phyloP scores from a whole-genome alignment of 2,888 invertebrate species.

The Meganola albula region DNA sequence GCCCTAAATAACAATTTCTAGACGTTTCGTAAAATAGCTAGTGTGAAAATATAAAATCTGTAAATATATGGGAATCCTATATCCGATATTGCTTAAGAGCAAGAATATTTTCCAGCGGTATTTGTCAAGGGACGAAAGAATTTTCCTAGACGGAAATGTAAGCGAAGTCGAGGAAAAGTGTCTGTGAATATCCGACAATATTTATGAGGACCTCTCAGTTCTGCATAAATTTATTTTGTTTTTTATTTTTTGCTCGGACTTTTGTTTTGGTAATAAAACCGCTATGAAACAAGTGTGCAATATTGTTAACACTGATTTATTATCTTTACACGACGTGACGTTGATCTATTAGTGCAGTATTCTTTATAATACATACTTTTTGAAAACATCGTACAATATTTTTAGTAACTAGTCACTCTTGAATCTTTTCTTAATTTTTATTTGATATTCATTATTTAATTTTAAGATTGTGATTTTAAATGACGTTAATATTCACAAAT shows the following conservation, averaged over 20 bases:
- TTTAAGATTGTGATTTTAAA: too few species aligned
- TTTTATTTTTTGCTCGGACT: slow-evolving; percentile 14
- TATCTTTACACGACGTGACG: too few species aligned
- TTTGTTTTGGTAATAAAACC: slow-evolving; percentile 21
- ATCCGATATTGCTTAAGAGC: slow-evolving; percentile 14
- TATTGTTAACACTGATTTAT: too few species aligned
- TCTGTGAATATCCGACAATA: slow-evolving; percentile 27
- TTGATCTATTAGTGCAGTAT: too few species aligned
- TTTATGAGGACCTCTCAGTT: slow-evolving; percentile 17
- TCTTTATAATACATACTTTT: too few species aligned
- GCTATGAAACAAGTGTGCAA: neutral
- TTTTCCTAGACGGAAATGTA: slow-evolving; percentile 22
- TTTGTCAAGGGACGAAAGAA: slow-evolving; percentile 28
- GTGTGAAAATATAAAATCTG: slow-evolving; percentile 35
- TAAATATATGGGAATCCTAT: slow-evolving; percentile 29
- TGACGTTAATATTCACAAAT: too few species aligned
- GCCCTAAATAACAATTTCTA: slow-evolving; percentile 29
- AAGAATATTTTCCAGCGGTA: slow-evolving; percentile 27
- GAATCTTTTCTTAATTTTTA: too few species aligned
- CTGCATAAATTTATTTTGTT: slow-evolving; percentile 18
- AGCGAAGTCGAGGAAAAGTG: slow-evolving; percentile 27
- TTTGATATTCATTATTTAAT: too few species aligned
- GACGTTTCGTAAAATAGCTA: slow-evolving; percentile 41
- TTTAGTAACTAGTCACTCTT: too few species aligned
- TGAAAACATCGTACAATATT: too few species aligned